Conservation (phyloP, 2,797 vertebrate genomes). For the Streptopelia turtur region DNA sequence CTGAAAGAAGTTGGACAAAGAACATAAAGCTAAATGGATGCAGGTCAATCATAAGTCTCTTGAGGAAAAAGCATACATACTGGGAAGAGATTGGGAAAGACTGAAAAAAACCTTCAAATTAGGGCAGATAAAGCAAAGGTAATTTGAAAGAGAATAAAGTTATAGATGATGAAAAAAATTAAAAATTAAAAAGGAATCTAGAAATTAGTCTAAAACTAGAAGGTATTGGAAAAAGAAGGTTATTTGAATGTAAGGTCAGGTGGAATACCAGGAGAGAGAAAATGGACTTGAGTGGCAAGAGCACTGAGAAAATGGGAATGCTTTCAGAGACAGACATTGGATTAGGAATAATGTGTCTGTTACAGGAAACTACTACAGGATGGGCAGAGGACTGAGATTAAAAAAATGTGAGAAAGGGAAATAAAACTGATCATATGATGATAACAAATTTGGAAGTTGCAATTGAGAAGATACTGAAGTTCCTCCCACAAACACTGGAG, state of each 20-base stretch:
- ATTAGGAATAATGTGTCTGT: background rate
- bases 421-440: background rate
- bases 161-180: background rate
- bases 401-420: background rate
- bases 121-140: background rate
- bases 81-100: background rate
- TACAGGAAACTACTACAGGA: background rate
- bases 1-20: background rate
- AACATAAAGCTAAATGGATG: background rate
- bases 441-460: background rate
- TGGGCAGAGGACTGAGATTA: background rate
- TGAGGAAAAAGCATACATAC: background rate
- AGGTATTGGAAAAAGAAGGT: background rate
- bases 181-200: background rate
- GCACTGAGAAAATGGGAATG: background rate
- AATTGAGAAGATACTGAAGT: background rate
- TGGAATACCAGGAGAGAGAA: background rate
- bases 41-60: background rate
- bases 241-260: background rate
- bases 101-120: background rate
- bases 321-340: background rate
- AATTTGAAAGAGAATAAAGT: background rate
- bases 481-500: background rate
- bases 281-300: background rate
- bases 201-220: background rate